phyloP scores from a whole-genome alignment of 2,888 invertebrate species.

The Caenorhabditis japonica region DNA sequence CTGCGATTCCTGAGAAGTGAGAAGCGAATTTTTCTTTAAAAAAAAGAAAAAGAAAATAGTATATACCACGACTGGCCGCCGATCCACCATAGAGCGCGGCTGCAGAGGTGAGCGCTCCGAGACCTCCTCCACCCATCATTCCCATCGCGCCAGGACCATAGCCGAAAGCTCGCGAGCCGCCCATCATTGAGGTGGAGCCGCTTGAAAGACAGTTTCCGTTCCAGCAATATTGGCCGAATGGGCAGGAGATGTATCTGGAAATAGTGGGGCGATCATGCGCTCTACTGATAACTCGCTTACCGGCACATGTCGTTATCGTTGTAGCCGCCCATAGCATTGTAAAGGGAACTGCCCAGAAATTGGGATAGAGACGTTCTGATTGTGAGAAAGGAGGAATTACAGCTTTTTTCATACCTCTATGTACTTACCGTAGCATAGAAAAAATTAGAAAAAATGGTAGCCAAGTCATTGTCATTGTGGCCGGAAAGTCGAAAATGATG shows the following conservation, averaged over 20 bases:
- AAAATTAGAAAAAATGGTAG: background rate
- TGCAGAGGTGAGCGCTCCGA: conserved; percentile 62
- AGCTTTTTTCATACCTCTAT: background rate
- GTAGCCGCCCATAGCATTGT: conserved; percentile 72
- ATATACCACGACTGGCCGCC: conserved; percentile 27
- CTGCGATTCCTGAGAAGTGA: conserved; percentile 17
- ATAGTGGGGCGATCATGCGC: background rate
- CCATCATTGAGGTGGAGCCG: conserved; percentile 46
- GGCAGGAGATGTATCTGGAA: conserved; percentile 70
- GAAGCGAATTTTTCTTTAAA: background rate
- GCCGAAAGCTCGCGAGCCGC: conserved; percentile 47
- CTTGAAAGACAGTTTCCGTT: conserved; percentile 71
- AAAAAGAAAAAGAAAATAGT: background rate
- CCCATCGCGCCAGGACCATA: conserved; percentile 20
- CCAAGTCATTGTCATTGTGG: too few species aligned
- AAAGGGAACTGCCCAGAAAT: conserved; percentile 71
- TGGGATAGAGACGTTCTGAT: conserved; percentile 29
- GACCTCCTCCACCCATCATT: conserved; percentile 51
- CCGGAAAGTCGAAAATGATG: too few species aligned
- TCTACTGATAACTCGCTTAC: conserved; percentile 38
- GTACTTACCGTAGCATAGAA: background rate
- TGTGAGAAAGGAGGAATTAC: background rate
- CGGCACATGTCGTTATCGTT: conserved; percentile 75
- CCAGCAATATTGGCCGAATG: conserved; percentile 75
- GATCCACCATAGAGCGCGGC: conserved; percentile 58